Evolutionary conservation across 2,797 vertebrate species (phyloP), one percentile per base, ranked within the genome.

Genomic region (Enteromius afrohamiltoni): DNA sequence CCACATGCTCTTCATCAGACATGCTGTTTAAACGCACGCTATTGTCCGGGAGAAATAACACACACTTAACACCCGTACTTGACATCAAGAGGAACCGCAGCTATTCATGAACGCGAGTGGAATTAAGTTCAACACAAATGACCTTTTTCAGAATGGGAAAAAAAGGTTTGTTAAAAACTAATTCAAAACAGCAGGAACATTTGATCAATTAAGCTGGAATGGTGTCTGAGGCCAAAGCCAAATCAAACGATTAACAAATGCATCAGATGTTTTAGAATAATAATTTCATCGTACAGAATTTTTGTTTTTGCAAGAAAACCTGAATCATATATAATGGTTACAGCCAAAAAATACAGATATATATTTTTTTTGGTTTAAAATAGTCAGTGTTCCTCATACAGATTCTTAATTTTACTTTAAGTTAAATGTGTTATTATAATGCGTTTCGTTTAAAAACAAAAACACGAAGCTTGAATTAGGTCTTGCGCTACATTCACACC

Each of bases 71-170:
- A 26, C 60, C 34, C 1, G 62, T 6, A 21, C 19, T 16, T 55
- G 31, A 70, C 21, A 7, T 49, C 34, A 70, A 7, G 40, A 40
- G 13, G 5, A 62, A 64, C 26, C 5, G 0, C 29, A 79, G 45
- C 7, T 58, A 2, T 67, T 75, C 29, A 4, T 79, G 14, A n/a
- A 26, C 8, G 58, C 65, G 26, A 45, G 53, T 65, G 76, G 76
- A 75, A 76, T 73, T 49, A 37, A 31, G 70, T 34, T 81, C 67
- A 60, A 60, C 81, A 40, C 31, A 5, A 75, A 80, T 14, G 49
- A 73, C 47, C 70, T 83, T 17, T 29, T 23, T 14, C 29, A 31
- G n/a, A 21, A 21, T 47, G 49, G 10, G 10, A 0, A 45, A 68
- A 29, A 49, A 17, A 11, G 53, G 11, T 11, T 65, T 49, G 64